Evolutionary conservation across 2,113 vertebrate species (phyloP).

Genomic region (Heterocephalus glaber): DNA sequence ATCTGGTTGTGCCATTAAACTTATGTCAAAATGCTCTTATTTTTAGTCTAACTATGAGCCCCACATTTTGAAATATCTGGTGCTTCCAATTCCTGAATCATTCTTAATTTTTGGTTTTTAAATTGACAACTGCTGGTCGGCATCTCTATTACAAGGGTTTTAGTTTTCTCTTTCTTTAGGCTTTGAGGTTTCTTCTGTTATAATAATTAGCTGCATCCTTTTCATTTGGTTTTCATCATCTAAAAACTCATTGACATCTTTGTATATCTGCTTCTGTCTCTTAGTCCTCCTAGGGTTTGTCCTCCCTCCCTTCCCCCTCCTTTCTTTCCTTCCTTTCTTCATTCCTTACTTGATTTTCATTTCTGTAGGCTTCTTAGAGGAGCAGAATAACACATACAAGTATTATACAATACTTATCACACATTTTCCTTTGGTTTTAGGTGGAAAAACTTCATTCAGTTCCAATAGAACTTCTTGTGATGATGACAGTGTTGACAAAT

Average conservation of each 20-base stretch:
- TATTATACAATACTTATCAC: neutral
- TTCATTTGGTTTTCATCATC: neutral
- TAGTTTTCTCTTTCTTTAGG: neutral
- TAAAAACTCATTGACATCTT: neutral
- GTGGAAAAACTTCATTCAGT: constrained; percentile 49
- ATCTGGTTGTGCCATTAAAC: neutral
- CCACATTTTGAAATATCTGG: neutral
- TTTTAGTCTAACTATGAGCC: neutral
- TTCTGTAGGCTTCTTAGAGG: neutral
- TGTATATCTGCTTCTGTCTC: neutral
- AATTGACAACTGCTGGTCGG: neutral
- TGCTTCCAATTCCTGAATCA: neutral
- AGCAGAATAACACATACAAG: neutral
- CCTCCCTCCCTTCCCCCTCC: too few relatives aligned
- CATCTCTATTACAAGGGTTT: neutral
- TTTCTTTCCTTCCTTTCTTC: neutral
- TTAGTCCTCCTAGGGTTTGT: neutral
- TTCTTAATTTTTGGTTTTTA: neutral
- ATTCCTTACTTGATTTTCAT: neutral
- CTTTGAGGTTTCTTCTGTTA: constrained; percentile 10
- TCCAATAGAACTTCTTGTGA: neutral
- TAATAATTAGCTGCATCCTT: neutral
- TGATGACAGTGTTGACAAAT: constrained; percentile 69
- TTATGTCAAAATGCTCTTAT: neutral
- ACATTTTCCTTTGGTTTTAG: constrained; percentile 45